These are phyloP conservation scores for Diplazon laetatorius DNA, from an alignment of 2,888 invertebrate species.

Conservation along the genomic window DNA sequence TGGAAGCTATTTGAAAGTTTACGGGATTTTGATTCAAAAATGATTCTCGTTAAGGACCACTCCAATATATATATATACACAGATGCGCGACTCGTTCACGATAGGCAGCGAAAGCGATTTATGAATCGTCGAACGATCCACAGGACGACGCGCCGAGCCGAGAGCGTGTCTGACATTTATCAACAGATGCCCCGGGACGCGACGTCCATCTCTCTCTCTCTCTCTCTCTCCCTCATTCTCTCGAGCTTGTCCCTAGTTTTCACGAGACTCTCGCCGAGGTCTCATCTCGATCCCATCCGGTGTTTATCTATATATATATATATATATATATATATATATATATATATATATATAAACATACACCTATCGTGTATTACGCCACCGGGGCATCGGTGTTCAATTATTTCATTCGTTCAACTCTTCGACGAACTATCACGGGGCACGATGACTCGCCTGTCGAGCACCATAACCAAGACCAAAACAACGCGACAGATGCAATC, in stretches of 20 bases:
- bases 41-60: no score
- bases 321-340: no score
- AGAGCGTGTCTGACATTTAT: conserved; percentile 63
- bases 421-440: neutral
- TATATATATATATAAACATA: no score
- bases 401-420: conserved; percentile 27
- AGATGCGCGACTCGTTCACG: conserved; percentile 21
- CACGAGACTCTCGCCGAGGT: conserved; percentile 46
- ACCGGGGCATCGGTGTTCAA: conserved; percentile 33
- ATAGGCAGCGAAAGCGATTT: conserved; percentile 55
- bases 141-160: conserved; percentile 50
- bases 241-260: conserved; percentile 42
- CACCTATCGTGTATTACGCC: conserved; percentile 46
- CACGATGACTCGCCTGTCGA: no score
- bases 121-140: conserved; percentile 59
- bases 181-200: conserved; percentile 58
- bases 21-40: no score
- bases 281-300: conserved; percentile 44
- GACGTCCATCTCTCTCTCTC: conserved; percentile 26
- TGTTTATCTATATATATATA: no score
- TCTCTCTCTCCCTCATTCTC: conserved; percentile 13
- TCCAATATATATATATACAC: no score
- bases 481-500: neutral
- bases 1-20: no score
- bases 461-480: neutral